Conservation (phyloP, 2,797 vertebrate genomes). For the Zalophus californianus region DNA sequence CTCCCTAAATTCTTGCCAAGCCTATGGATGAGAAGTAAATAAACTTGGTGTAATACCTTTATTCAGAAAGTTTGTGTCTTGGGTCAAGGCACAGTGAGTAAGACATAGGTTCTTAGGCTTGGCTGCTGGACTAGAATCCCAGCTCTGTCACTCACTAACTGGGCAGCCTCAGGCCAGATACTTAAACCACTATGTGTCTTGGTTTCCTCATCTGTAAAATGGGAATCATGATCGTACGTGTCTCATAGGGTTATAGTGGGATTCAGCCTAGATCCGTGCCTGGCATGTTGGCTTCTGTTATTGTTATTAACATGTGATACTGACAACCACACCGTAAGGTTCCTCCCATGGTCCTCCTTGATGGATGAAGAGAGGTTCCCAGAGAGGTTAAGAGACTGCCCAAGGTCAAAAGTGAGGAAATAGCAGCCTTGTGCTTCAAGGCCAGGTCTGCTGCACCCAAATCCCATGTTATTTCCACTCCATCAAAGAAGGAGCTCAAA, state of each 20-base stretch:
- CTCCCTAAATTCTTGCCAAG: neutral
- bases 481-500: slow-evolving; percentile 79
- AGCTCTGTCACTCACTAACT: neutral
- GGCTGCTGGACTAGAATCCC: neutral
- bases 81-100: neutral
- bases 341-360: neutral
- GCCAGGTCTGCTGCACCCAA: slow-evolving; percentile 62
- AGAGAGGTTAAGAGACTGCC: slow-evolving; percentile 39
- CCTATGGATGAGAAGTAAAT: neutral
- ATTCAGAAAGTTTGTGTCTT: neutral
- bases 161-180: neutral
- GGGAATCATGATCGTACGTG: neutral
- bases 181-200: neutral
- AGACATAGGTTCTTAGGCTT: neutral
- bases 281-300: neutral
- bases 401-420: slow-evolving; percentile 76
- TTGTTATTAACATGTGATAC: neutral
- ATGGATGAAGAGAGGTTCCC: slow-evolving; percentile 7
- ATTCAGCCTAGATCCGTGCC: neutral
- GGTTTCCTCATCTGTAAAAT: neutral
- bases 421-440: slow-evolving; percentile 43
- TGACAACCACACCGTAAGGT: neutral
- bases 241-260: neutral
- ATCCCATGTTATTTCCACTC: slow-evolving; percentile 78
- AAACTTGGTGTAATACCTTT: neutral